Base-by-base conservation (phyloP, 2,888 invertebrate genomes). In the Tridacna crocea region DNA sequence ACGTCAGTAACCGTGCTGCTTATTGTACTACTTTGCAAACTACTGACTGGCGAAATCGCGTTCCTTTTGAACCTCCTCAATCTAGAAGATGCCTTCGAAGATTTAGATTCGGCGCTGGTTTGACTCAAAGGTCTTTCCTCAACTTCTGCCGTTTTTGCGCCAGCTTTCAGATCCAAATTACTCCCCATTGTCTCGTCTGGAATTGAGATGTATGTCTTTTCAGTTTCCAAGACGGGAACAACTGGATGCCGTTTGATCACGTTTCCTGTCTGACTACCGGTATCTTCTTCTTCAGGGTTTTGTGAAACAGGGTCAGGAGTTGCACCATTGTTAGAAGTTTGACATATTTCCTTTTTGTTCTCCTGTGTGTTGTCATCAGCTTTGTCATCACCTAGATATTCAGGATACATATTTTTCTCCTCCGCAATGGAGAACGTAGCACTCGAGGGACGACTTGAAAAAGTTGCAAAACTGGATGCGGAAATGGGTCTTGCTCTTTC, bases 361-460 rank as follows among this genome's bases (percentile, higher is more conserved):
- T 55, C 55, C 3, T 19, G 2, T 1, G 55, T 55, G 36, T 36
- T 36, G 36, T 36, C 36, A 46, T 74, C 74, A 61, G 46, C 61
- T 61, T 36, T 36, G 60, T 63, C 63, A 26, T 63, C 63, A 10
- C 11, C 63, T n/a, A n/a, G 19, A 22, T 63, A 3, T 8, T n/a
- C 15, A 15, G 26, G 1, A 24, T 72, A 26, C 24, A 47, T 4
- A 36, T 36, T 8, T 6, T 46, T 46, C 6, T 70, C 70, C 22
- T 55, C 65, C 12, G 65, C 47, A 17, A 61, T 8, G 19, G 77
- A 72, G 1, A 78, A 17, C 2, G 66, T 65, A 8, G 76, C 63
- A 58, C 84, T 84, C 19, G 79, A 75, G 13, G 84, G 84, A 1
- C 84, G 61, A 55, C 76, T 84, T 15, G 84, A 82, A 26, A 84